Base-by-base conservation (phyloP, 2,113 vertebrate genomes). In the Zosterops borbonicus region DNA sequence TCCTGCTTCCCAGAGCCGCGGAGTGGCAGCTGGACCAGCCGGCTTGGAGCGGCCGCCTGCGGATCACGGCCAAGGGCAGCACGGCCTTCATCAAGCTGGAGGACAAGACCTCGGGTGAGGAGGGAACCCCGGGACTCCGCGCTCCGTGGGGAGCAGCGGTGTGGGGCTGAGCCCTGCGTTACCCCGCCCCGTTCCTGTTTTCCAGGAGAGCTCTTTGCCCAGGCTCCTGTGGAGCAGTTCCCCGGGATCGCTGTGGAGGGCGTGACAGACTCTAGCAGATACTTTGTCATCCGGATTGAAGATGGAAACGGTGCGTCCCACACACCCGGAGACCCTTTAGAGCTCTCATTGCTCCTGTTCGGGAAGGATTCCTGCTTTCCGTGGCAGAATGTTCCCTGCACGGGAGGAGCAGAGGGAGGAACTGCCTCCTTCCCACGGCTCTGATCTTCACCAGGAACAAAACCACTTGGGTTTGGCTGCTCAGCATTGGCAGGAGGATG, bases 11-110 rank as follows among this genome's bases (percentile, higher is more conserved):
- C 71, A 99, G 99, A 46, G 99, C 99, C 35, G 99, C 99, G 0
- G 99, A 99, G 88, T 99, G 99, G 99, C 99, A 99, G 96, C 98
- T 99, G 97, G 99, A 99, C 58, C 99, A 99, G 94, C 99, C 99
- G 1, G 97, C 98, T 1, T 99, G 99, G 99, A 99, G 98, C 37
- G 99, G 99, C 18, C 96, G 99, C 82, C 97, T 99, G 97, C 98
- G 99, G 56, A 98, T 99, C 93, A 99, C 98, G 0, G 98, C 99
- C 2, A 98, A 98, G 92, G 99, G 98, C 86, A 99, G 98, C 75
- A 78, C 97, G 12, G 99, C 98, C 8, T 99, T 95, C 96, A 99
- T 99, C 75, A 99, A 98, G 91, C 97, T 99, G 92, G 99, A 99
- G 93, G 99, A 99, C 97, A 99, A 90, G 95, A 99, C 87, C 78